Conservation (phyloP, 2,888 invertebrate genomes). For the Acronicta alni region DNA sequence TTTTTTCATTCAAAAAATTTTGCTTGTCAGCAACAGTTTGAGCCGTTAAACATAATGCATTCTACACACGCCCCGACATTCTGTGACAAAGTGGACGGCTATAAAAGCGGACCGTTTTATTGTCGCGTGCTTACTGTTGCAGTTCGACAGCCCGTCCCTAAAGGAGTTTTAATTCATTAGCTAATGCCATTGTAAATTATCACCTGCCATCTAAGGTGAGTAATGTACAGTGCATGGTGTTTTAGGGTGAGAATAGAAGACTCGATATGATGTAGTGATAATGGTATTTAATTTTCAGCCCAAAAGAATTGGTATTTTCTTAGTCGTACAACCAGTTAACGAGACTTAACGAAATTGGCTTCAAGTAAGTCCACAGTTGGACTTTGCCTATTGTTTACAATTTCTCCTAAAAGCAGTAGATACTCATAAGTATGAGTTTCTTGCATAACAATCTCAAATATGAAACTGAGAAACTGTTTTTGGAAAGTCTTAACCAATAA, state of each 20-base stretch:
- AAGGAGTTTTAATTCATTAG: slow-evolving; percentile 39
- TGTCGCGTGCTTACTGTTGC: slow-evolving; percentile 43
- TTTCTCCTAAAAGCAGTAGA: no score
- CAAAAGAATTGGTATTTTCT: not conserved
- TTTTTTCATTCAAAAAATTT: not conserved
- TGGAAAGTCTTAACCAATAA: no score
- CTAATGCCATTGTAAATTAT: slow-evolving; percentile 39
- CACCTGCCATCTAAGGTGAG: slow-evolving; percentile 26
- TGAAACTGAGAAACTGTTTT: no score
- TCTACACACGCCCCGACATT: slow-evolving; percentile 42
- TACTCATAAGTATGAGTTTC: no score
- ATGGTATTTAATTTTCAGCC: not conserved
- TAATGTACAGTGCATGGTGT: slow-evolving; percentile 1
- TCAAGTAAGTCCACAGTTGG: no score
- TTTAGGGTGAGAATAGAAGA: not conserved
- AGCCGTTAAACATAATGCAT: slow-evolving; percentile 51
- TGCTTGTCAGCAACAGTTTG: slow-evolving; percentile 5
- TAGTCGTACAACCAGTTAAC: no score
- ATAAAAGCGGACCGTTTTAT: slow-evolving; percentile 48
- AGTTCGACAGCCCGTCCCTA: slow-evolving; percentile 22
- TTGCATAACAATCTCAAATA: no score
- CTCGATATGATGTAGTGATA: not conserved
- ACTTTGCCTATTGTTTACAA: no score
- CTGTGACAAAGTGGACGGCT: slow-evolving; percentile 22
- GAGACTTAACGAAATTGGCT: no score